Conservation (phyloP, 2,888 invertebrate species). For the Protodeltote pygarga region DNA sequence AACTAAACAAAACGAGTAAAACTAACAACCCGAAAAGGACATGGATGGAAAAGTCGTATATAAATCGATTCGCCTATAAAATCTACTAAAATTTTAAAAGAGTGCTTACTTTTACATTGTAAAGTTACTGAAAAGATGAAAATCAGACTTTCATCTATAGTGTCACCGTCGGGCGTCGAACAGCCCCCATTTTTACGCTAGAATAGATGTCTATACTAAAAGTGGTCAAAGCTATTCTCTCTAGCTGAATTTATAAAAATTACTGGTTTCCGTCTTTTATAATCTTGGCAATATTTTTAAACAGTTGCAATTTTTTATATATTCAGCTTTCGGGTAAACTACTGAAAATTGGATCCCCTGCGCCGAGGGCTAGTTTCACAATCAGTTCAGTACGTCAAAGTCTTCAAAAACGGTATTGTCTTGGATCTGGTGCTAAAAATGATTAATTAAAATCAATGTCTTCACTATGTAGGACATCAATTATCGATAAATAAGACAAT, state of each 20-base stretch:
- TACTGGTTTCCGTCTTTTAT: not conserved
- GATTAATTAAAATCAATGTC: slow-evolving; percentile 15
- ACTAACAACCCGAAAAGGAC: slow-evolving; percentile 52
- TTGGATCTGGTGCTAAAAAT: slow-evolving; percentile 49
- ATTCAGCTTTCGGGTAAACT: slow-evolving; percentile 51
- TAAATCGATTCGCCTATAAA: slow-evolving; percentile 45
- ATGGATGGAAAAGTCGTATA: slow-evolving; percentile 46
- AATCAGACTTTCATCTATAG: slow-evolving; percentile 60
- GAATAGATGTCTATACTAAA: slow-evolving; percentile 45
- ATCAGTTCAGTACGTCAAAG: slow-evolving; percentile 70
- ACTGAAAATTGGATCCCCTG: slow-evolving; percentile 68
- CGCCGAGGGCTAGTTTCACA: slow-evolving; percentile 54
- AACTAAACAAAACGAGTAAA: slow-evolving; percentile 32
- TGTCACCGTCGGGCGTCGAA: slow-evolving; percentile 21
- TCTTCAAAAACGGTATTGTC: slow-evolving; percentile 69
- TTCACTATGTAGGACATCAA: slow-evolving; percentile 17
- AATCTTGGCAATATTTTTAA: not conserved
- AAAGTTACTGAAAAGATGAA: slow-evolving; percentile 57
- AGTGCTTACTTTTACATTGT: slow-evolving; percentile 49
- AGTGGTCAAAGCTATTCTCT: slow-evolving; percentile 55
- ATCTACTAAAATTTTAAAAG: slow-evolving; percentile 52
- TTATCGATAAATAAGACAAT: slow-evolving; percentile 23
- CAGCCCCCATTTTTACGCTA: slow-evolving; percentile 31
- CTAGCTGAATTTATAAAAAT: slow-evolving; percentile 42
- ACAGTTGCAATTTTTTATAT: slow-evolving; percentile 26